phyloP scores from a whole-genome alignment of 2,113 vertebrate genomes.

The Dasyprocta punctata region DNA sequence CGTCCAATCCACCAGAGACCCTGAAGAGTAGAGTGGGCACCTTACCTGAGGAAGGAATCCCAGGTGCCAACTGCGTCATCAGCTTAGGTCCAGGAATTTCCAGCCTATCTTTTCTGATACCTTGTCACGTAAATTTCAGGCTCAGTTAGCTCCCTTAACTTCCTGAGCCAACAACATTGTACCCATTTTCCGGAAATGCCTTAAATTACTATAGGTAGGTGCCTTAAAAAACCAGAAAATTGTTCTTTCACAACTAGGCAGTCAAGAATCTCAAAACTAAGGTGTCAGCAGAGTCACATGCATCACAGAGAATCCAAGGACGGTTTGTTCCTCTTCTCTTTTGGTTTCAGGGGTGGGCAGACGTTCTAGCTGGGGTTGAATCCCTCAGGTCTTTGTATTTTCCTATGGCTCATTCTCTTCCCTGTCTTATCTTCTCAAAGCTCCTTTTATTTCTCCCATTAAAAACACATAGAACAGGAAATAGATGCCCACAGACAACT shows the following conservation, averaged over 20 bases:
- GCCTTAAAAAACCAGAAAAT: background rate
- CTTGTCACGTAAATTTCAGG: background rate
- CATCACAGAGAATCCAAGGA: background rate
- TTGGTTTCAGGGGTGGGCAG: background rate
- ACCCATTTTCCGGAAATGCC: background rate
- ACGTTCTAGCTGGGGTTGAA: background rate
- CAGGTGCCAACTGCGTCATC: fast-evolving
- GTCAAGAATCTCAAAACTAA: background rate
- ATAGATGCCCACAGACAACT: background rate
- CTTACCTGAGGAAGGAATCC: background rate
- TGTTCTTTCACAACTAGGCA: background rate
- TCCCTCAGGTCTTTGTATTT: background rate
- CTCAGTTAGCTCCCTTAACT: background rate
- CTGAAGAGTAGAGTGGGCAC: too few species aligned
- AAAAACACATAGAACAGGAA: background rate
- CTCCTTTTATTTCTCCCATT: background rate
- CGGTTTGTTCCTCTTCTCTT: background rate
- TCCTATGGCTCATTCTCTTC: background rate
- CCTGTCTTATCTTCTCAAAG: background rate
- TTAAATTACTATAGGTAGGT: background rate
- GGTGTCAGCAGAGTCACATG: background rate
- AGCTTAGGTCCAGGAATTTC: background rate
- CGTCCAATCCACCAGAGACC: background rate
- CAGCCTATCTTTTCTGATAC: background rate
- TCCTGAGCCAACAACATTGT: background rate